Percentiles rank a stretch among this genome's conserved stretches.
Evolutionary conservation across 2,113 vertebrate genomes (phyloP).

Genomic region (human): DNA sequence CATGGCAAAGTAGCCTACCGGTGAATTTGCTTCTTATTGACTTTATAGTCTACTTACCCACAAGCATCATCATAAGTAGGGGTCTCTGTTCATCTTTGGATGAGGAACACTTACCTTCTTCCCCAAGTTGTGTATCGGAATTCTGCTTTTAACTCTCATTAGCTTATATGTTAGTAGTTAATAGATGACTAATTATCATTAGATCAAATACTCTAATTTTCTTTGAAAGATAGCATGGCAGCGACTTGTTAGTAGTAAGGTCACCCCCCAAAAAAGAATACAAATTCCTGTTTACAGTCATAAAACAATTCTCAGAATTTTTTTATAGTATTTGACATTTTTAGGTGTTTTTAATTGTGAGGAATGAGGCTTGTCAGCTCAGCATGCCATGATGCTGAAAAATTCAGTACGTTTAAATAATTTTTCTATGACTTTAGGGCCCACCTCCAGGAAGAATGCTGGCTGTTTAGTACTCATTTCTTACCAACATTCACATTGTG

Average conservation of each 20-base stretch:
- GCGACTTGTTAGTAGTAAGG: background rate
- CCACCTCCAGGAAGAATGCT: background rate
- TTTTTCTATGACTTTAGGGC: background rate
- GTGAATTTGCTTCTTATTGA: background rate
- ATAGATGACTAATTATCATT: background rate
- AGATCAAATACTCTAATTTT: background rate
- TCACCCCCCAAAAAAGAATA: background rate
- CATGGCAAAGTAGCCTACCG: background rate
- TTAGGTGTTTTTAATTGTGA: background rate
- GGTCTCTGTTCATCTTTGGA: background rate
- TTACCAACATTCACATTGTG: background rate
- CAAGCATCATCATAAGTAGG: background rate
- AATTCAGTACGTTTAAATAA: background rate
- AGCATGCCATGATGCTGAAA: background rate
- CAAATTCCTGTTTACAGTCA: background rate
- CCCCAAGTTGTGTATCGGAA: background rate
- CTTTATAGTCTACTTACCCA: background rate
- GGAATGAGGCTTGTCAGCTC: background rate
- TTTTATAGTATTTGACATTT: background rate
- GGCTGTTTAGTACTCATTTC: background rate
- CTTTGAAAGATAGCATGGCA: background rate
- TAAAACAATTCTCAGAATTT: background rate
- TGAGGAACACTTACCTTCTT: background rate
- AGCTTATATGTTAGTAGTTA: background rate
- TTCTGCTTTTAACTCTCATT: background rate